These are phyloP conservation scores for Pantala flavescens DNA, from an alignment of 1,140 invertebrate species.

Conservation along the genomic window DNA sequence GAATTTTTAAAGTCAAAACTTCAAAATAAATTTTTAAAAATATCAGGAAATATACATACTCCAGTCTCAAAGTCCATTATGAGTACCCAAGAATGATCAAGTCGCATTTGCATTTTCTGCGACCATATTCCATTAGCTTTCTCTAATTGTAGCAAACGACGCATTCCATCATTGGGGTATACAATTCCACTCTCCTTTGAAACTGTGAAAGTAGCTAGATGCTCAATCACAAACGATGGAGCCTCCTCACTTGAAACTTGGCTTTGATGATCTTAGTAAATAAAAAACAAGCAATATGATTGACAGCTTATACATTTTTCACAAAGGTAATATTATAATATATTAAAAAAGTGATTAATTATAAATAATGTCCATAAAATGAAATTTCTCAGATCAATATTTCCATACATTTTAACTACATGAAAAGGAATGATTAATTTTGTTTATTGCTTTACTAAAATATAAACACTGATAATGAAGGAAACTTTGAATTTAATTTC, in stretches of 20 bases:
- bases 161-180: constrained; percentile 89
- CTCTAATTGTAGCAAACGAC: constrained; percentile 87
- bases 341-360: not conserved
- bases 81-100: constrained; percentile 79
- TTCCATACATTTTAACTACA: not conserved
- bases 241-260: constrained; percentile 41
- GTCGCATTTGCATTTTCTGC: constrained; percentile 88
- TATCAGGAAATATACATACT: constrained; percentile 44
- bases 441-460: not conserved
- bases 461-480: too few relatives aligned
- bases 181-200: constrained; percentile 76
- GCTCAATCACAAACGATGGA: constrained; percentile 82
- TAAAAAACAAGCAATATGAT: not conserved
- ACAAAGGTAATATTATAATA: not conserved
- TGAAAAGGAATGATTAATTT: not conserved
- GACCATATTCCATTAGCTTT: constrained; percentile 98
- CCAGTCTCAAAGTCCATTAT: constrained; percentile 95
- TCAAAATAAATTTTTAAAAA: constrained; percentile 2
- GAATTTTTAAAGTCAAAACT: not conserved
- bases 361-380: not conserved
- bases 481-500: too few relatives aligned
- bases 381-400: not conserved
- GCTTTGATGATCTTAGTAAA: constrained; percentile 18
- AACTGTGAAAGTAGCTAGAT: constrained; percentile 95
- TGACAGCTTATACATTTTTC: not conserved